Percentiles rank a stretch among this genome's conserved stretches.
These are phyloP conservation scores for Sitta europaea DNA, from an alignment of 2,113 vertebrate genomes.

Conservation along the genomic window DNA sequence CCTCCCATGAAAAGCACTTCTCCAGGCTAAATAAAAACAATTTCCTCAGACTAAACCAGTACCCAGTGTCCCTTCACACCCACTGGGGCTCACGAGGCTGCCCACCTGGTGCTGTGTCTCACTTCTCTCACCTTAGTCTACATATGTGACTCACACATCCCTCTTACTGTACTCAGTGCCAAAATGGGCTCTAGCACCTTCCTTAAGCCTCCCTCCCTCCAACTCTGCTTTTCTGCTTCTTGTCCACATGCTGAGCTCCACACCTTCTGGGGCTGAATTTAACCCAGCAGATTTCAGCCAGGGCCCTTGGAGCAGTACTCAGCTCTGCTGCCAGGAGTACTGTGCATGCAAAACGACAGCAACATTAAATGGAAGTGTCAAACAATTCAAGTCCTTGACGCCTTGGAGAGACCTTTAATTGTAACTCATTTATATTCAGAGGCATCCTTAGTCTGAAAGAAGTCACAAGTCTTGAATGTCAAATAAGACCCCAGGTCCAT, in stretches of 20 bases:
- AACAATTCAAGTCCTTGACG: neutral
- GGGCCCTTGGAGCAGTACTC: neutral
- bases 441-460: neutral
- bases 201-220: neutral
- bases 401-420: neutral
- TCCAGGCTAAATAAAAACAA: neutral
- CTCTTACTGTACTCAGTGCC: neutral
- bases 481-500: neutral
- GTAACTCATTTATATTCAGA: neutral
- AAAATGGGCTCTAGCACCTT: neutral
- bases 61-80: neutral
- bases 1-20: neutral
- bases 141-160: neutral
- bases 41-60: neutral
- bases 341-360: fast-evolving
- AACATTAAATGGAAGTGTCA: neutral
- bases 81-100: neutral
- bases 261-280: neutral
- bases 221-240: neutral
- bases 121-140: neutral
- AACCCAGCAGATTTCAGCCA: neutral
- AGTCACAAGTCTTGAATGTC: neutral
- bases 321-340: neutral
- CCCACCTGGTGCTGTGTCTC: neutral
- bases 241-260: neutral